These are phyloP conservation scores for Eupithecia dodoneata DNA, from an alignment of 2,888 invertebrate species.

Conservation along the genomic window DNA sequence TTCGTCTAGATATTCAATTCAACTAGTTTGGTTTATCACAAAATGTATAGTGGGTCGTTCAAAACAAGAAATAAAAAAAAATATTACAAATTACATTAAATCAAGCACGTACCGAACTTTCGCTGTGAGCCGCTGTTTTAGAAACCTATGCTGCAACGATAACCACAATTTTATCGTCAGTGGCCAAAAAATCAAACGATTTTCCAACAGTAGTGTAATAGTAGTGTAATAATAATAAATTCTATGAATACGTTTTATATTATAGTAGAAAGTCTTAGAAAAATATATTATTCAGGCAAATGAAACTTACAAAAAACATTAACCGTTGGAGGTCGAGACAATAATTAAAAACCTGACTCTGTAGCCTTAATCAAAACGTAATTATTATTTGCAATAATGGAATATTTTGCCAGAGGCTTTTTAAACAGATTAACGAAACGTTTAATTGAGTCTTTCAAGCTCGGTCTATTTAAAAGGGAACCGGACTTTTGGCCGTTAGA, in stretches of 20 bases:
- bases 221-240: too few relatives aligned
- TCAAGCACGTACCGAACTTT: neutral
- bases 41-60: too few relatives aligned
- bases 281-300: neutral
- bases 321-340: conserved; percentile 13
- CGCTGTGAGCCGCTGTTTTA: neutral
- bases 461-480: neutral
- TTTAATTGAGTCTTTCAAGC: neutral
- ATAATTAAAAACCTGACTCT: conserved; percentile 27
- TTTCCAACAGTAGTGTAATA: too few relatives aligned
- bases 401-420: conserved; percentile 9
- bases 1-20: conserved; percentile 3
- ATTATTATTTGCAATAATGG: conserved; percentile 25
- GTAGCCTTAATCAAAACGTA: conserved; percentile 24
- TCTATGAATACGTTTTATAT: neutral
- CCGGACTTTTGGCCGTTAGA: neutral
- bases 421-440: conserved; percentile 3
- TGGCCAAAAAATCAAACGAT: neutral
- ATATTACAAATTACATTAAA: neutral
- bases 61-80: too few relatives aligned
- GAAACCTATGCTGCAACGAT: neutral
- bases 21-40: neutral
- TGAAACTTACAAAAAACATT: conserved; percentile 5
- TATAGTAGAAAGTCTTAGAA: neutral
- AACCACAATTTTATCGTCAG: neutral